These are phyloP conservation scores for Diorhabda sublineata DNA, from an alignment of 1,140 invertebrate species.

Conservation along the genomic window DNA sequence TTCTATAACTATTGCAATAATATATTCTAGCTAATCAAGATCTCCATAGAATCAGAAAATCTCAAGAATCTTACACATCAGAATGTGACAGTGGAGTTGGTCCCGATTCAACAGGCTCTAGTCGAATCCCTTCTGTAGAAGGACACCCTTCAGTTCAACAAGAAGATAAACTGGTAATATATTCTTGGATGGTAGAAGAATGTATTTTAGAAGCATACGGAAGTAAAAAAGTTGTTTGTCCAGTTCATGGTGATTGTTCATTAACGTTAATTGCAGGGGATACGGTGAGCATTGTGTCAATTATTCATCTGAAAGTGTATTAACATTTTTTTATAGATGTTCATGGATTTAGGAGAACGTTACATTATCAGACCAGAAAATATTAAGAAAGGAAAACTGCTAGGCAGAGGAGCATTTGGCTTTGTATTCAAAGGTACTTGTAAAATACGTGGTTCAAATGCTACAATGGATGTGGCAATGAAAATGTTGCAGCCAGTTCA, in stretches of 20 bases:
- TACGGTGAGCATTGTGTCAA: constrained; percentile 53
- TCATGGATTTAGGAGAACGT: constrained; percentile 80
- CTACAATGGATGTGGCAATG: constrained; percentile 76
- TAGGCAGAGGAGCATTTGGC: constrained; percentile 96
- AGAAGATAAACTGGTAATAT: constrained; percentile 46
- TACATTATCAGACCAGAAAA: constrained; percentile 75
- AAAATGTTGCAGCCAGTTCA: constrained; percentile 94
- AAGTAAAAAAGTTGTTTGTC: constrained; percentile 65
- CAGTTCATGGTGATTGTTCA: constrained; percentile 67
- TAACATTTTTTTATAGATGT: constrained; percentile 56
- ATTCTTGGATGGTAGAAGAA: constrained; percentile 88
- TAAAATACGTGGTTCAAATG: constrained; percentile 56
- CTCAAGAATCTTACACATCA: constrained; percentile 70
- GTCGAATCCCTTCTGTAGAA: constrained; percentile 77
- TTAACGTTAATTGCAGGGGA: constrained; percentile 79
- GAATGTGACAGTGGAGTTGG: constrained; percentile 78
- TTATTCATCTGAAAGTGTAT: not conserved
- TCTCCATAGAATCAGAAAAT: constrained; percentile 50
- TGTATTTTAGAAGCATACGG: constrained; percentile 86
- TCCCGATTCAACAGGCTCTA: constrained; percentile 64
- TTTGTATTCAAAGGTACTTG: constrained; percentile 88
- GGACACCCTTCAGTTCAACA: constrained; percentile 55
- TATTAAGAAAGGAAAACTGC: constrained; percentile 70
- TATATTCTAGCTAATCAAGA: constrained; percentile 19
- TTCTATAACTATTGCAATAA: too few relatives aligned